Evolutionary conservation across 2,113 vertebrate species (phyloP), one percentile per base, ranked within the genome.

Genomic region (Hippocampus comes): DNA sequence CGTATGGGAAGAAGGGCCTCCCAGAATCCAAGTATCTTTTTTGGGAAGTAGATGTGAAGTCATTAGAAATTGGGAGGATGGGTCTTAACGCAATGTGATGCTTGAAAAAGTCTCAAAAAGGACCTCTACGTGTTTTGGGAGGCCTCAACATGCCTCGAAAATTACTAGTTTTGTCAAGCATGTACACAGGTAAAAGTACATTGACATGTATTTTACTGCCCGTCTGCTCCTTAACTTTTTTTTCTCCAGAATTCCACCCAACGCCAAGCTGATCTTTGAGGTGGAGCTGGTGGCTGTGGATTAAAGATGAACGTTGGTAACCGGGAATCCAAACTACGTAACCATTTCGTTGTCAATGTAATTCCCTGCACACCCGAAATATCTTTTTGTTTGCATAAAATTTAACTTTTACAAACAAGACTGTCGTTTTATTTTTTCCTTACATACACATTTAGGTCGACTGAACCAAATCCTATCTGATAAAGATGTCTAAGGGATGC

Each of bases 1-100:
- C 93, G 0, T 99, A 99, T 0, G 97, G 97, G 38, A 97, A 90
- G 89, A 99, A 98, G 78, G 97, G 97, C 5, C 86, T 96, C 72
- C 96, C 97, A 0, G 96, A 99, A 0, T 93, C 94, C 20, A 99
- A 99, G 96, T 98, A 99, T 99, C 97, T 95, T 98, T 95, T 79
- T 49, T 34, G 42, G 9, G 4, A 10, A 11, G 46, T 34, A 5
- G 21, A 41, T 63, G 14, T 4, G 14, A 30, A 20, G 5, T 18
- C 17, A n/a, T 66, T 0, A 12, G 5, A 4, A 46, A 56, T 25
- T 25, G 10, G 1, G n/a, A 7, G 10, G 53, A 56, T n/a, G 2
- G 14, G 48, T 20, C 49, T 51, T 4, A 51, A 15, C 2, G 14
- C 6, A 20, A 51, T 4, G 5, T 20, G 34, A 38, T 6, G 5